phyloP scores from a whole-genome alignment of 2,113 vertebrate genomes.

The Dicentrarchus labrax region DNA sequence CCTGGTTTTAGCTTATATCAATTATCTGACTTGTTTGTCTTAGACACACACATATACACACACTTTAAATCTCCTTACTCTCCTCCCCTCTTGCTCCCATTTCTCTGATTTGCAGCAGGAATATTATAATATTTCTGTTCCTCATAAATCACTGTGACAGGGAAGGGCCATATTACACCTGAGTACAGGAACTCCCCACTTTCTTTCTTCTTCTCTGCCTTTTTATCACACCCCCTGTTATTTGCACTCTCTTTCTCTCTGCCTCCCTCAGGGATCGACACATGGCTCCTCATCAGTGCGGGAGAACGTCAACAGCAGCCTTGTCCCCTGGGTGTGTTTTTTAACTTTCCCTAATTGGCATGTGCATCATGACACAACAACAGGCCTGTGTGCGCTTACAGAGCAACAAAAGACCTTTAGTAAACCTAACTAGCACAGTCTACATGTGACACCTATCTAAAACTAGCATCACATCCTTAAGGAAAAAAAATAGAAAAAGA shows the following conservation, averaged over 20 bases:
- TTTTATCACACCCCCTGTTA: slow-evolving; percentile 54
- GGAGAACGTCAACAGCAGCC: slow-evolving; percentile 63
- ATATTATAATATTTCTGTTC: slow-evolving; percentile 74
- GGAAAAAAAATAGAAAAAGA: slow-evolving; percentile 22
- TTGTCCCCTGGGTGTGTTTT: slow-evolving; percentile 74
- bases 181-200: slow-evolving; percentile 60
- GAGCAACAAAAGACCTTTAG: slow-evolving; percentile 66
- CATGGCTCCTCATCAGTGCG: slow-evolving; percentile 67
- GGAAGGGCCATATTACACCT: slow-evolving; percentile 75
- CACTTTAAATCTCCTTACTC: slow-evolving; percentile 31
- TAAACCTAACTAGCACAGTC: slow-evolving; percentile 40
- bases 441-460: slow-evolving; percentile 54
- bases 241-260: slow-evolving; percentile 43
- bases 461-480: slow-evolving; percentile 22
- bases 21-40: slow-evolving; percentile 43
- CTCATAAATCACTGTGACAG: slow-evolving; percentile 79
- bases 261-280: slow-evolving; percentile 56
- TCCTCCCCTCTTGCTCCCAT: slow-evolving; percentile 11
- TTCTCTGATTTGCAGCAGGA: slow-evolving; percentile 64
- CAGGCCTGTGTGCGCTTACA: slow-evolving; percentile 35
- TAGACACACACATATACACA: slow-evolving; percentile 14
- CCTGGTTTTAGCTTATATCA: slow-evolving; percentile 10
- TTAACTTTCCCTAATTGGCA: slow-evolving; percentile 78
- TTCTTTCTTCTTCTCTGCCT: slow-evolving; percentile 43
- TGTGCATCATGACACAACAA: slow-evolving; percentile 68